Evolutionary conservation across 2,113 vertebrate species (phyloP), one percentile per base, ranked within the genome.

Genomic region (Oryzias javanicus): DNA sequence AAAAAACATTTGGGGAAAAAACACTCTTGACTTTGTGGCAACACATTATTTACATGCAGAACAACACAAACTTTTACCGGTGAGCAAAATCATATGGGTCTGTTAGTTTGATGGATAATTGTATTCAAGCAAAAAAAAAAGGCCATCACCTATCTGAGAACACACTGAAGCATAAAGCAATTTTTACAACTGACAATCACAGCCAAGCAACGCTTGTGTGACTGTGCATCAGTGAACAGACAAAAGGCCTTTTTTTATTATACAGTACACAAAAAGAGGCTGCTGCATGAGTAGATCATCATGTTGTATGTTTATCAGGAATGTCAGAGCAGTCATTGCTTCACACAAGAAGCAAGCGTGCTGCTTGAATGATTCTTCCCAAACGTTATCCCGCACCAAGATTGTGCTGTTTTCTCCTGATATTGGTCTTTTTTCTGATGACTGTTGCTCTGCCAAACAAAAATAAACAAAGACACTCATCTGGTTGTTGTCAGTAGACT

Each of bases 291-390:
- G 18, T 45, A 42, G 42, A 51, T 51, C 41, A 51, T 47, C 14
- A 18, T 57, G 24, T 57, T 46, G 14, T 20, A 65, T 56, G 20
- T 42, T 49, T 56, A 41, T 49, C n/a, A 29, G 24, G 27, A 14
- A 65, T 44, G 55, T 49, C 24, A 54, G 16, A 15, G 29, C 8
- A 1, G 40, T 63, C 42, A 44, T 35, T 46, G 42, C 42, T 63
- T 27, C 41, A 19, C 19, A 42, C 19, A 25, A 44, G 4, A 54
- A 6, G 44, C 16, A 45, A 13, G 42, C 29, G 40, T 17, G 46
- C 16, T 27, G 41, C 22, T 7, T 2, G 10, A 20, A 41, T 17
- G 19, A 35, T 14, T 29, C 16, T 25, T 46, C 44, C 35, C 14
- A 2, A 10, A 55, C 16, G 10, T 20, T 40, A 19, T 41, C 13